A percentile compares a stretch with the other conserved stretches of the same genome.
These are phyloP conservation scores for Tinea trinotella DNA, from an alignment of 2,888 invertebrate genomes.

Conservation along the genomic window DNA sequence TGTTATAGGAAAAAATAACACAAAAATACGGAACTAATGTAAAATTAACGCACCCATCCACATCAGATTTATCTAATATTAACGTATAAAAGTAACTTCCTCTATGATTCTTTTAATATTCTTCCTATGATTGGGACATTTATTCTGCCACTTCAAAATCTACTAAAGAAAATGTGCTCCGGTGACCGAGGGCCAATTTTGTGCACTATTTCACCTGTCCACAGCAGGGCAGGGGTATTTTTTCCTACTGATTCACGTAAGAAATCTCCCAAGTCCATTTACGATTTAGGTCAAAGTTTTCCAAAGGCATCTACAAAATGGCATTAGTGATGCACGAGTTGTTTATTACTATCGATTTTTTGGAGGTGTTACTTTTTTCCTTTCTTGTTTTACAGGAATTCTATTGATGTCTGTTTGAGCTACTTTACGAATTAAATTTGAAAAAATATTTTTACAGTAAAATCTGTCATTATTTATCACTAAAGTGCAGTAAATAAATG, in stretches of 20 bases:
- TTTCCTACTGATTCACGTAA: constrained; percentile 22
- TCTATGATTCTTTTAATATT: constrained; percentile 10
- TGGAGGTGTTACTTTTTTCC: constrained; percentile 21
- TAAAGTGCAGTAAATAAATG: too few relatives aligned
- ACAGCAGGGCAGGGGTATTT: constrained; percentile 39
- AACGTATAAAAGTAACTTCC: constrained; percentile 1
- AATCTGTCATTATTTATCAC: too few relatives aligned
- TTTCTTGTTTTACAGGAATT: not conserved
- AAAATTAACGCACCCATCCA: not conserved
- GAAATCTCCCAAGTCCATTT: constrained; percentile 18
- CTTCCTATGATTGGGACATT: constrained; percentile 9
- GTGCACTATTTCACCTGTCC: constrained; percentile 68
- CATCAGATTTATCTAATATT: too few relatives aligned
- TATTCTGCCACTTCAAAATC: constrained; percentile 18
- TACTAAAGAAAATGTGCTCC: constrained; percentile 32
- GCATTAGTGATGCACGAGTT: constrained; percentile 14
- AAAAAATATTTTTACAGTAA: too few relatives aligned
- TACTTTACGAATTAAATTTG: too few relatives aligned
- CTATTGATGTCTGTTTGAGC: too few relatives aligned
- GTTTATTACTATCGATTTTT: constrained; percentile 21
- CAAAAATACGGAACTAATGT: too few relatives aligned
- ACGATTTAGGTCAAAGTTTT: constrained; percentile 18
- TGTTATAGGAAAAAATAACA: too few relatives aligned
- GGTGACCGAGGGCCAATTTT: constrained; percentile 56
- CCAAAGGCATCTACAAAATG: constrained; percentile 9